Percentiles rank a stretch among this genome's conserved stretches.
These are phyloP conservation scores for Trissolcus basalis DNA, from an alignment of 1,140 invertebrate species.

Conservation along the genomic window DNA sequence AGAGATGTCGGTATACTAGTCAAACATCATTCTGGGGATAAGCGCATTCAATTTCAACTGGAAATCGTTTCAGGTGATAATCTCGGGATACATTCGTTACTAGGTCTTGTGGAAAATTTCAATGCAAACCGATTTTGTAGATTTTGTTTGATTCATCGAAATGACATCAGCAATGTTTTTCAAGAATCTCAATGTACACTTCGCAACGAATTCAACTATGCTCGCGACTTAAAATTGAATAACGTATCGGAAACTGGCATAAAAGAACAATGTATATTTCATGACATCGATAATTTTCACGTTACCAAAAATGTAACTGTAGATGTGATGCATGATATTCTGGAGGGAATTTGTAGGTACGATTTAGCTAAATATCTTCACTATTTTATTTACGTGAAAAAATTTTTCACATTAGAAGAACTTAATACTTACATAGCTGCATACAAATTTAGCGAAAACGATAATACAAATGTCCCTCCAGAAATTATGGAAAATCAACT, in stretches of 20 bases:
- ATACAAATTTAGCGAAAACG: constrained; percentile 13
- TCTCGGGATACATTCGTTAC: constrained; percentile 14
- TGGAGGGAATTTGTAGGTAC: constrained; percentile 60
- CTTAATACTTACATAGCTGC: constrained; percentile 4
- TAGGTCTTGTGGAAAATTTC: constrained; percentile 22
- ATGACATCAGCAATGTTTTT: constrained; percentile 14
- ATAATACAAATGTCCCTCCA: constrained; percentile 18
- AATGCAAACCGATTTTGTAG: constrained; percentile 16
- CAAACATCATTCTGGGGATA: neutral
- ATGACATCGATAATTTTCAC: constrained; percentile 55
- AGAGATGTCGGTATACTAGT: constrained; percentile 14
- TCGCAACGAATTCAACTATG: constrained; percentile 17
- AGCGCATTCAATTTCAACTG: constrained; percentile 18
- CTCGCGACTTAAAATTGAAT: neutral
- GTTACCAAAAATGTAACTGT: constrained; percentile 51
- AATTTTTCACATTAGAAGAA: too few species aligned
- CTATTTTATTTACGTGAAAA: too few species aligned
- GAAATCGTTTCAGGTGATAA: constrained; percentile 18
- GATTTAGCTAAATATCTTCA: constrained; percentile 31
- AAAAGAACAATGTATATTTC: constrained; percentile 37
- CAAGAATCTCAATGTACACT: constrained; percentile 24
- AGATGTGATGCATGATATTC: constrained; percentile 65
- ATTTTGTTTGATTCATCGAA: constrained; percentile 10
- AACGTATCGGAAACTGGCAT: constrained; percentile 27
- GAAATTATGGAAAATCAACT: constrained; percentile 24